Base-by-base conservation (phyloP, 2,113 vertebrate species). In the Ivindomyrus marchei region DNA sequence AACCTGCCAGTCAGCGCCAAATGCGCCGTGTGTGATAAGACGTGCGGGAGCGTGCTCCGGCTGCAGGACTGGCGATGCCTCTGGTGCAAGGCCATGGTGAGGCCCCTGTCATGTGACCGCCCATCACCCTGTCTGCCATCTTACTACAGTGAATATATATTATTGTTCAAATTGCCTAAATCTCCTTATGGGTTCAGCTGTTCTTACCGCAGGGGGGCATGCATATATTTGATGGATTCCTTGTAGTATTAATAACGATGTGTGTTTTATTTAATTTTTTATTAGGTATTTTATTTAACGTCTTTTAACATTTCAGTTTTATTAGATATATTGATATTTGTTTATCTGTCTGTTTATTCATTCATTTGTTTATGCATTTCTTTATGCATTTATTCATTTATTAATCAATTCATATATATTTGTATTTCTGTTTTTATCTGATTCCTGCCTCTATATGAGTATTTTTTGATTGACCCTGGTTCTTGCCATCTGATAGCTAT, bases 31-130 rank as follows among this genome's bases (percentile, higher is more conserved):
- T 99, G 98, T 1, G 98, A 99, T 95, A 99, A 99, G 95, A 99
- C 98, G 0, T 99, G 98, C 85, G 98, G 98, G 91, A 99, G 98
- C 47, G 98, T 99, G 3, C 95, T 99, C 53, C 96, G 98, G 45
- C 96, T 99, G 77, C 98, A 99, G 91, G 98, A 99, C 92, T 99
- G 98, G 98, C 97, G 97, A 93, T 99, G 98, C 95, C 97, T 99
- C 91, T 99, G 98, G 98, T 99, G 98, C 94, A 99, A 98, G 96
- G 97, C 97, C 6, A 99, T 99, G 98, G 98, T 99, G 92, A 95
- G 95, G 88, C 84, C 89, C 89, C 91, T 86, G 3, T 13, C 70
- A 24, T 36, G 80, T 84, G 13, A 46, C 31, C 5, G 0, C 8
- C 39, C 0, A 90, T 47, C 87, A 88, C 87, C 8, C 19, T 0